Evolutionary conservation across 2,797 vertebrate species (phyloP).

Genomic region (Onychomys arenicola): DNA sequence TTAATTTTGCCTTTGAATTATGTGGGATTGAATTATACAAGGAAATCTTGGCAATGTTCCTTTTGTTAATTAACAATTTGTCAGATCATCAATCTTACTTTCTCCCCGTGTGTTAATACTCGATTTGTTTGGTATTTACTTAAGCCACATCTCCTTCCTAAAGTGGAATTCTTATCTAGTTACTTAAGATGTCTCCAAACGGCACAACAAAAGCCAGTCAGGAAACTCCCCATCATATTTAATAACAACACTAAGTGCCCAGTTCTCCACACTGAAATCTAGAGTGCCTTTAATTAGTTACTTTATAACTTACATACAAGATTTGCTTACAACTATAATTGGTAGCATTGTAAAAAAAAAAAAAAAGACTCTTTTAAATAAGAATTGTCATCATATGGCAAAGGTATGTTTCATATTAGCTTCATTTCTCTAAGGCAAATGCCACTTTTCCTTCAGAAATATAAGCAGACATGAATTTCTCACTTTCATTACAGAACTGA

Average conservation of each 20-base stretch:
- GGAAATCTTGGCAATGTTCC: slow-evolving; percentile 76
- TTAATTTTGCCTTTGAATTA: slow-evolving; percentile 86
- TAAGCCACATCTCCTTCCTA: slow-evolving; percentile 71
- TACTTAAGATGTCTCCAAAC: slow-evolving; percentile 74
- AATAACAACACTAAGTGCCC: slow-evolving; percentile 64
- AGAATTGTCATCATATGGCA: slow-evolving; percentile 13
- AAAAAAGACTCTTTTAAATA: neutral
- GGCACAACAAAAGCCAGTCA: slow-evolving; percentile 59
- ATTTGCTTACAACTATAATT: neutral
- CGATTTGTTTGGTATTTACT: slow-evolving; percentile 81
- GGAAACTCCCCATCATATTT: slow-evolving; percentile 37
- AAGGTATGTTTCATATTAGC: neutral
- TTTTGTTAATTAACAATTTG: slow-evolving; percentile 85
- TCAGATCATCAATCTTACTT: slow-evolving; percentile 86
- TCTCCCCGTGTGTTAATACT: slow-evolving; percentile 77
- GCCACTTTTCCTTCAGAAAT: slow-evolving; percentile 64
- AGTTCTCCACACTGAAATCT: neutral
- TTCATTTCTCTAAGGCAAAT: slow-evolving; percentile 35
- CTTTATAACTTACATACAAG: neutral
- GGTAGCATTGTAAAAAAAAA: neutral
- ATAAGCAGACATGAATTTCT: slow-evolving; percentile 13
- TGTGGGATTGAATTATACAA: slow-evolving; percentile 77
- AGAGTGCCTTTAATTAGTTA: slow-evolving; percentile 58
- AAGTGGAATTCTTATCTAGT: slow-evolving; percentile 73
- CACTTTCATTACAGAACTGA: slow-evolving; percentile 60